Percentiles rank a stretch among this genome's conserved stretches.
Conservation (phyloP, 2,113 vertebrate genomes). For the Euleptes europaea region DNA sequence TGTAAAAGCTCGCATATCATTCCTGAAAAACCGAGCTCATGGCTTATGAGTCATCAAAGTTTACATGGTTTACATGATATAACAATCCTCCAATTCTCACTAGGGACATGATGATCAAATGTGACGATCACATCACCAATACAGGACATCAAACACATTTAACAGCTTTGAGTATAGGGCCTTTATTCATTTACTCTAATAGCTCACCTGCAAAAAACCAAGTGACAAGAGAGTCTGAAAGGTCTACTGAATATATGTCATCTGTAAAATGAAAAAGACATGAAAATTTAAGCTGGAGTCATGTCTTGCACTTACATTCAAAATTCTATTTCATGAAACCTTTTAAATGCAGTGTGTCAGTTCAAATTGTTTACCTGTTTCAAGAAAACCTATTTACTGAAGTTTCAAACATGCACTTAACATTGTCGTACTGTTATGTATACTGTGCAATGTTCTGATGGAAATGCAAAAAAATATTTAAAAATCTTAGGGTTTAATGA, state of each 20-base stretch:
- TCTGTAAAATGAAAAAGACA: background rate
- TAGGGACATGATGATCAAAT: background rate
- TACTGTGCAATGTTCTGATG: background rate
- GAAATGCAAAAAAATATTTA: background rate
- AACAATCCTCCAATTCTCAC: background rate
- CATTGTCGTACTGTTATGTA: background rate
- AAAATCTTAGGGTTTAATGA: background rate
- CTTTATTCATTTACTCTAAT: background rate
- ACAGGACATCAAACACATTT: background rate
- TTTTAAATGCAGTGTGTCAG: background rate
- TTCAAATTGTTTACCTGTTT: background rate
- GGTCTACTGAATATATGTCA: background rate
- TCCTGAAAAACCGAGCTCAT: too few relatives aligned
- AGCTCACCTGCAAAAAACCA: slow-evolving; percentile 2
- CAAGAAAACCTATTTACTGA: too few relatives aligned
- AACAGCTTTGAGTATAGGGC: background rate
- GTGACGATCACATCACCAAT: background rate
- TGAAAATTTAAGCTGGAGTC: background rate
- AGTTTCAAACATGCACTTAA: background rate
- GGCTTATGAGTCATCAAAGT: background rate
- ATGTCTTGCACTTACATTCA: background rate
- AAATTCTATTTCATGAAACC: background rate
- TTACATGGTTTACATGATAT: background rate
- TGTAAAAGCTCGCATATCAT: too few relatives aligned
- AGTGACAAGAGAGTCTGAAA: background rate